Percentiles rank a stretch among this genome's conserved stretches.
Conservation (phyloP, 2,888 invertebrate species). For the Thumatha senex region DNA sequence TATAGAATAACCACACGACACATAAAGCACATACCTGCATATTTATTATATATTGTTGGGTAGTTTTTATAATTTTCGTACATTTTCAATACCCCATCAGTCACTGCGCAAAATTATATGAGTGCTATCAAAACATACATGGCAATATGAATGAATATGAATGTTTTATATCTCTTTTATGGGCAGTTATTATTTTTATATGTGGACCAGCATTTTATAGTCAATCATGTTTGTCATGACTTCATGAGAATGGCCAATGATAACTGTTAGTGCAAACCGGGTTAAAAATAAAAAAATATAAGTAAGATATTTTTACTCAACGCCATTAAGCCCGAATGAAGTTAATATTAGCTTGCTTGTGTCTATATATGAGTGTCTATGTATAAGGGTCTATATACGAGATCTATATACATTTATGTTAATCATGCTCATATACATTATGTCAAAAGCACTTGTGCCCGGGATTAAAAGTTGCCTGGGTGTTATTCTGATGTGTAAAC, state of each 20-base stretch:
- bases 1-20: too few relatives aligned
- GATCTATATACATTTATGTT: too few relatives aligned
- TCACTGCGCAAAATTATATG: slow-evolving; percentile 1
- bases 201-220: slow-evolving; percentile 16
- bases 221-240: slow-evolving; percentile 10
- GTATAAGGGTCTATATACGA: too few relatives aligned
- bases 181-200: slow-evolving; percentile 9
- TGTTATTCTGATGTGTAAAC: too few relatives aligned
- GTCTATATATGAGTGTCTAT: too few relatives aligned
- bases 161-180: slow-evolving; percentile 9
- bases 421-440: too few relatives aligned
- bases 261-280: slow-evolving; percentile 18
- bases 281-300: too few relatives aligned
- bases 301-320: too few relatives aligned
- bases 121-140: slow-evolving; percentile 4
- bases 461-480: too few relatives aligned
- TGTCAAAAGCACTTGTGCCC: too few relatives aligned
- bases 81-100: slow-evolving; percentile 2
- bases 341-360: too few relatives aligned
- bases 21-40: background rate
- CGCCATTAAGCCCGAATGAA: too few relatives aligned
- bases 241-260: slow-evolving; percentile 13
- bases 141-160: background rate
- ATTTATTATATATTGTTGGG: background rate
- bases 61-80: background rate